Evolutionary conservation across 1,140 invertebrate species (phyloP), one percentile per base, ranked within the genome.

Genomic region (Helicorthomorpha holstii): DNA sequence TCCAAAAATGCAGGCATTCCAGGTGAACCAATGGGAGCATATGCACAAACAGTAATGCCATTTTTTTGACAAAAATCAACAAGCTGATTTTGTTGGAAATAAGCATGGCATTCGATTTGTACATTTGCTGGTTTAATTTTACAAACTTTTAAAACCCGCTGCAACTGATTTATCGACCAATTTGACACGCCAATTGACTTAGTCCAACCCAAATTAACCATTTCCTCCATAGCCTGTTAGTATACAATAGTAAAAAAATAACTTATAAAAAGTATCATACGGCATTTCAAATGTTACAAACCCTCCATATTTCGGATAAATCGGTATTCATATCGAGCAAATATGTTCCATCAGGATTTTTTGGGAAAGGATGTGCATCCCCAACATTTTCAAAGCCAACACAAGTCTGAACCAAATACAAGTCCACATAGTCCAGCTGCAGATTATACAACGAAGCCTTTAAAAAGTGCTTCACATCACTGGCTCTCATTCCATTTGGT

Each of bases 361-460:
- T n/a, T 27, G 14, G 3, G 14, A 41, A 16, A 19, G 4, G 41
- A 19, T 21, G n/a, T 16, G 2, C n/a, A 4, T 21, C 27, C n/a
- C 29, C 16, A 21, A 12, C 41, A 16, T 43, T 3, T 29, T 59
- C 57, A 4, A 62, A 58, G 0, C 58, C 56, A 49, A 57, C 53
- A 0, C 88, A 86, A 25, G 77, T 76, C 56, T 92, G 87, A 49
- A 91, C 73, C 10, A 92, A 67, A 64, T 88, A 91, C 51, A 92
- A 70, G 61, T 93, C 88, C 1, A 92, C 64, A 61, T 91, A 92
- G 50, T 82, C 75, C 50, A 87, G 60, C 55, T 81, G 75, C n/a
- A 91, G 66, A 38, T 75, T 76, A 46, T 75, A 66, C 25, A 92
- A 64, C 0, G 86, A 89, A 49, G 79, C 65, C 38, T 77, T 77